These are phyloP conservation scores for Sinodicranocentrus sp. DNA, from an alignment of 2,888 invertebrate genomes.

Conservation along the genomic window DNA sequence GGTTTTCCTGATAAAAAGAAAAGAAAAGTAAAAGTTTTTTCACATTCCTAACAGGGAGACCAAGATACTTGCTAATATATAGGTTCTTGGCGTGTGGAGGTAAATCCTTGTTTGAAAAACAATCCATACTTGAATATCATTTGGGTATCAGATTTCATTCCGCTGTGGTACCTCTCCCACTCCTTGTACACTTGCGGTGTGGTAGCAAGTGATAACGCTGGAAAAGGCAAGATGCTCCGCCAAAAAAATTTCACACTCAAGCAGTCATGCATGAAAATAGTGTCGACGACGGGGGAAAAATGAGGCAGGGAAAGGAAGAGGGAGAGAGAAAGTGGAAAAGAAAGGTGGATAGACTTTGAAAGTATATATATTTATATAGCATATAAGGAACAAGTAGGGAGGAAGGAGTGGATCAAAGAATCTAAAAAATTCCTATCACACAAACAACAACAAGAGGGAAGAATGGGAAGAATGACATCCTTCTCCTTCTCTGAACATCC, in stretches of 20 bases:
- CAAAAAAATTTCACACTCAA: conserved; percentile 53
- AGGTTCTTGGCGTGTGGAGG: too few relatives aligned
- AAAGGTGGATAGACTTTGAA: conserved; percentile 49
- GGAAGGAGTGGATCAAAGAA: conserved; percentile 40
- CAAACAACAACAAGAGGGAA: conserved; percentile 54
- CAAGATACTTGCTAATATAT: too few relatives aligned
- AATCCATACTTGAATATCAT: conserved; percentile 49
- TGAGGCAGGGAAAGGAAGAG: conserved; percentile 26
- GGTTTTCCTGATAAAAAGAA: too few relatives aligned
- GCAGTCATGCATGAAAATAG: conserved; percentile 60
- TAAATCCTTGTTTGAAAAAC: conserved; percentile 37
- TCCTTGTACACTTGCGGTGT: background rate
- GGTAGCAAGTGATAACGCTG: background rate
- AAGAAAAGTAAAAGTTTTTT: too few relatives aligned
- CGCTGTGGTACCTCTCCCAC: background rate
- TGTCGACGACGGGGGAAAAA: conserved; percentile 26
- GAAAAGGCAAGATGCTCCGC: conserved; percentile 30
- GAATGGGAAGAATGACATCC: conserved; percentile 58
- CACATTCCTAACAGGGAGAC: too few relatives aligned
- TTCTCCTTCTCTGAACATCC: conserved; percentile 22
- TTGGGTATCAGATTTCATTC: conserved; percentile 50
- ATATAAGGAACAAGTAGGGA: background rate
- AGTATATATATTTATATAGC: background rate
- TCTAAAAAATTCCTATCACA: conserved; percentile 58
- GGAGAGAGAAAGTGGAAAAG: conserved; percentile 21